phyloP scores from a whole-genome alignment of 2,888 invertebrate genomes.

The Eucera pruinosa region DNA sequence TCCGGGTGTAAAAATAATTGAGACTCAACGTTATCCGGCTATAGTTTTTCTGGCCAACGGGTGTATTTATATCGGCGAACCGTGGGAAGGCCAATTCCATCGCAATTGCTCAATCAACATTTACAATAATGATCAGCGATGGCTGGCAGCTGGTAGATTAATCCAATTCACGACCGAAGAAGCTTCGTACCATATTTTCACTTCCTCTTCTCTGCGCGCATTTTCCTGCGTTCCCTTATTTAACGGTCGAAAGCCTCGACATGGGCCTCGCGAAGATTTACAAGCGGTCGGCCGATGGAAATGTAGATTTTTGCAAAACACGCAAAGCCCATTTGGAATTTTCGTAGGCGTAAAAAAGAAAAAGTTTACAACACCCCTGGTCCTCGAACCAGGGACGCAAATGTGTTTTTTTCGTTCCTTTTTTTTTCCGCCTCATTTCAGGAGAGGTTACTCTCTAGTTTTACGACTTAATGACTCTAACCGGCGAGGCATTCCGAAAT shows the following conservation, averaged over 20 bases:
- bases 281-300: neutral
- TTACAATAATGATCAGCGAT: conserved; percentile 60
- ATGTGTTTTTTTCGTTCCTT: conserved; percentile 40
- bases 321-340: conserved; percentile 46
- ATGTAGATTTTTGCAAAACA: conserved; percentile 47
- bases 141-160: conserved; percentile 51
- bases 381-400: conserved; percentile 29
- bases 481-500: conserved; percentile 50
- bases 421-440: neutral
- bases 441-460: conserved; percentile 54
- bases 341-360: conserved; percentile 15
- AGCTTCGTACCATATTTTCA: neutral
- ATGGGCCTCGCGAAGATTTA: conserved; percentile 13
- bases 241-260: neutral
- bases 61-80: conserved; percentile 52
- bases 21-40: conserved; percentile 27
- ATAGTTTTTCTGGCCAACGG: conserved; percentile 21
- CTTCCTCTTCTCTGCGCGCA: neutral
- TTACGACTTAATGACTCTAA: conserved; percentile 75
- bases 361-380: conserved; percentile 49
- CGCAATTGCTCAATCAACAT: conserved; percentile 76
- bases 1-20: conserved; percentile 72
- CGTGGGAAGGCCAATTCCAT: conserved; percentile 68
- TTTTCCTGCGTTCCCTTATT: neutral
- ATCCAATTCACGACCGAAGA: conserved; percentile 2